These are phyloP conservation scores for Stenodera caucasica DNA, from an alignment of 2,888 invertebrate species.

Conservation along the genomic window DNA sequence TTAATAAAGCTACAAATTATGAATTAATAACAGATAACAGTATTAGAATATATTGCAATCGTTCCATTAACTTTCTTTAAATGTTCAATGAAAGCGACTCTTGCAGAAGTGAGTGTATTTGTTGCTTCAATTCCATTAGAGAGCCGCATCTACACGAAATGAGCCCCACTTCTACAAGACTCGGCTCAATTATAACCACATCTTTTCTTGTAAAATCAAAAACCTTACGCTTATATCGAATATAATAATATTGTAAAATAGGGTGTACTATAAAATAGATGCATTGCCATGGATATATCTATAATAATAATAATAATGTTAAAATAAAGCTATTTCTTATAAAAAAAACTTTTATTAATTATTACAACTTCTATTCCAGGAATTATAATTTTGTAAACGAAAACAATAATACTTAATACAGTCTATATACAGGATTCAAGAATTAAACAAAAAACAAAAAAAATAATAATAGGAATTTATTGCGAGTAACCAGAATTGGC, in stretches of 20 bases:
- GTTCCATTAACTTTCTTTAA: slow-evolving; percentile 17
- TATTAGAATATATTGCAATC: slow-evolving; percentile 21
- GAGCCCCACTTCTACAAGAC: slow-evolving; percentile 43
- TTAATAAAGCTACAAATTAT: slow-evolving; percentile 5
- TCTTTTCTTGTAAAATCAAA: slow-evolving; percentile 37
- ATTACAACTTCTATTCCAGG: too few species aligned
- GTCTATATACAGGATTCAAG: slow-evolving; percentile 21
- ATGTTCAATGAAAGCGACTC: slow-evolving; percentile 28
- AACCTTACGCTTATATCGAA: slow-evolving; percentile 50
- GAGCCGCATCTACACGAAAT: slow-evolving; percentile 28
- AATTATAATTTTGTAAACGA: slow-evolving; percentile 8
- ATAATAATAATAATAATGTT: too few species aligned
- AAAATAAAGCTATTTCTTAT: slow-evolving; percentile 53
- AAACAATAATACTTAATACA: slow-evolving; percentile 17
- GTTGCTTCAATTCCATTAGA: slow-evolving; percentile 17
- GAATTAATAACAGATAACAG: slow-evolving; percentile 12
- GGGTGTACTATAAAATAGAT: slow-evolving; percentile 41
- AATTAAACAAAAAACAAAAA: slow-evolving; percentile 23
- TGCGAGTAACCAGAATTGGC: slow-evolving; percentile 35
- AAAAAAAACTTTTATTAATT: too few species aligned
- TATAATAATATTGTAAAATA: slow-evolving; percentile 45
- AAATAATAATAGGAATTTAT: slow-evolving; percentile 18
- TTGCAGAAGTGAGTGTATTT: slow-evolving; percentile 34
- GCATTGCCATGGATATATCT: slow-evolving; percentile 42
- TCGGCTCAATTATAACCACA: slow-evolving; percentile 35